phyloP scores from a whole-genome alignment of 1,140 invertebrate species.

The Geopemphigus sp. region DNA sequence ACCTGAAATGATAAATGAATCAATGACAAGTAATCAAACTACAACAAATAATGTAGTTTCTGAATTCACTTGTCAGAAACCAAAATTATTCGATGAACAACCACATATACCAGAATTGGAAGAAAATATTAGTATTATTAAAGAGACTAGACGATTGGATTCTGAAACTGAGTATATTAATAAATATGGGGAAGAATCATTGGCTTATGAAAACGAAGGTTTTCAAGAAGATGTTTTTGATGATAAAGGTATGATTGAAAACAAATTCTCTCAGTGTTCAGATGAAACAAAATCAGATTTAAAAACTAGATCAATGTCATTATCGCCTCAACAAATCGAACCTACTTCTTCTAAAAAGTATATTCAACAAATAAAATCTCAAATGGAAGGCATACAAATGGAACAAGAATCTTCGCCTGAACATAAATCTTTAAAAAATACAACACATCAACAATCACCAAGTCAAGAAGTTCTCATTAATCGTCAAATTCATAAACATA shows the following conservation, averaged over 20 bases:
- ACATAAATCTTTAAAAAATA: slow-evolving; percentile 55
- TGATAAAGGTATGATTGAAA: background rate
- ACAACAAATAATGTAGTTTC: slow-evolving; percentile 52
- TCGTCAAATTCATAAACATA: slow-evolving; percentile 56
- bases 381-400: slow-evolving; percentile 53
- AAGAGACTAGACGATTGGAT: slow-evolving; percentile 53
- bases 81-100: background rate
- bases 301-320: slow-evolving; percentile 5
- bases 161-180: slow-evolving; percentile 55
- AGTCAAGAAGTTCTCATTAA: slow-evolving; percentile 54
- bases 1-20: slow-evolving; percentile 41
- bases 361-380: slow-evolving; percentile 39
- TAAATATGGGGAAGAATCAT: slow-evolving; percentile 53
- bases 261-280: background rate
- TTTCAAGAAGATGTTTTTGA: slow-evolving; percentile 49
- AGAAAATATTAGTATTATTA: background rate
- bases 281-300: background rate
- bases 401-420: slow-evolving; percentile 60
- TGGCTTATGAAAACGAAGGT: slow-evolving; percentile 57
- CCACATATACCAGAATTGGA: background rate
- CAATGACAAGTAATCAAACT: slow-evolving; percentile 51
- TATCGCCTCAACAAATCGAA: background rate
- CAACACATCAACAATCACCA: slow-evolving; percentile 51
- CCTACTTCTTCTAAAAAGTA: slow-evolving; percentile 5
- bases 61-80: slow-evolving; percentile 49